Evolutionary conservation across 2,797 vertebrate species (phyloP).

Genomic region (Ambastaia sidthimunki): DNA sequence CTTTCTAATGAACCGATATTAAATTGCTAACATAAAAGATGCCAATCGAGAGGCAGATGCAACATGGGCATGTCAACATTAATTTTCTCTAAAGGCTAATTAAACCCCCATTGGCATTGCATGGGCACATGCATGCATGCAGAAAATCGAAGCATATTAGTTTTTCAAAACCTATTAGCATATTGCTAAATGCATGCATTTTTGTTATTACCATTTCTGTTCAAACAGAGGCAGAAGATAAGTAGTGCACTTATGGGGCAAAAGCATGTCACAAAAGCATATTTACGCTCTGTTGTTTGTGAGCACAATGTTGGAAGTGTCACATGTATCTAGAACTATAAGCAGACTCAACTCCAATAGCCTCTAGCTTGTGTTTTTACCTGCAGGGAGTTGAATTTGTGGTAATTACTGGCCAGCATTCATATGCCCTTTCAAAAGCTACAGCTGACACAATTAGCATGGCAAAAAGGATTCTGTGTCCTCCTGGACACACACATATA

Average conservation of each 20-base stretch:
- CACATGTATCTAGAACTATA: background rate
- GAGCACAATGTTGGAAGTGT: background rate
- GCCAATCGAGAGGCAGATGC: conserved; percentile 8
- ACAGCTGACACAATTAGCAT: conserved; percentile 40
- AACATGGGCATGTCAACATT: conserved; percentile 29
- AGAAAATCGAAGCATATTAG: background rate
- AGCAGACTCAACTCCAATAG: background rate
- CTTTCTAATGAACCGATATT: conserved; percentile 38
- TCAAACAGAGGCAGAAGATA: conserved; percentile 18
- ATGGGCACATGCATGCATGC: background rate
- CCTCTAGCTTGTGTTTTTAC: conserved; percentile 10
- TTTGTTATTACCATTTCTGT: background rate
- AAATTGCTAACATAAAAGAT: conserved; percentile 41
- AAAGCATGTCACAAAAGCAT: conserved; percentile 9
- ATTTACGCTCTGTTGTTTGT: background rate
- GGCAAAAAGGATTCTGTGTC: conserved; percentile 8
- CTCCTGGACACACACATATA: background rate
- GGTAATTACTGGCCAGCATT: conserved; percentile 41
- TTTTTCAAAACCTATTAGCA: background rate
- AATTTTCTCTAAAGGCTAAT: conserved; percentile 41
- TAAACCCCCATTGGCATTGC: background rate
- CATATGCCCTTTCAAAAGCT: conserved; percentile 32
- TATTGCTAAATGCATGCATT: conserved; percentile 1
- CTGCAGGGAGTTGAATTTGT: conserved; percentile 25
- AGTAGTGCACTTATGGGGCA: conserved; percentile 10